Evolutionary conservation across 2,113 vertebrate species (phyloP).

Genomic region (Phrynosoma platyrhinos): DNA sequence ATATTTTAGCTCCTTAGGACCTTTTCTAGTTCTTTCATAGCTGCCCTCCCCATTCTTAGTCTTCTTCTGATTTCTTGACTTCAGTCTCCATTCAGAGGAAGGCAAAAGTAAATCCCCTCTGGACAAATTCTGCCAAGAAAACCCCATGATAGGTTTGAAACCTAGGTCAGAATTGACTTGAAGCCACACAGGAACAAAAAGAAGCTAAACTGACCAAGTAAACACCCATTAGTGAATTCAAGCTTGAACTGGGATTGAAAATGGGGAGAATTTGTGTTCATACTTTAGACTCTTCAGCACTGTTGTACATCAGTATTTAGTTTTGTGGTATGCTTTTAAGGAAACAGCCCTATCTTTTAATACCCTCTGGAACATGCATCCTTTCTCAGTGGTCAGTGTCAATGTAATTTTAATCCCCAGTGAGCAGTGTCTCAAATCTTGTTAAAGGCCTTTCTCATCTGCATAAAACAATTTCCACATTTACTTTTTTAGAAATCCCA

Average conservation of each 20-base stretch:
- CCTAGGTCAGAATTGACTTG: not conserved
- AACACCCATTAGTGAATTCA: not conserved
- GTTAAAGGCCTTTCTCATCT: conserved; percentile 9
- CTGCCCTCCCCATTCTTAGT: too few species aligned
- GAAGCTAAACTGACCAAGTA: not conserved
- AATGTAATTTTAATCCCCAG: not conserved
- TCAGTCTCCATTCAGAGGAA: not conserved
- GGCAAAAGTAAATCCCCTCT: too few species aligned
- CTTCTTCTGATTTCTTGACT: too few species aligned
- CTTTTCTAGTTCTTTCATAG: too few species aligned
- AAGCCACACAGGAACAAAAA: too few species aligned
- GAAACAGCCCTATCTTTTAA: not conserved
- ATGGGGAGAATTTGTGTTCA: not conserved
- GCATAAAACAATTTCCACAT: conserved; percentile 8
- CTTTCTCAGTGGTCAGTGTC: not conserved
- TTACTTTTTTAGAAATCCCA: conserved; percentile 1
- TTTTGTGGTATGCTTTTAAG: conserved; percentile 17
- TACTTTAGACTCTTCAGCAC: not conserved
- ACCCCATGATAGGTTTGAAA: not conserved
- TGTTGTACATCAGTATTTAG: not conserved
- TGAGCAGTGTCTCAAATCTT: not conserved
- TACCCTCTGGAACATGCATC: not conserved
- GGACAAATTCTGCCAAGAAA: too few species aligned
- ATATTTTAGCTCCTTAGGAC: too few species aligned
- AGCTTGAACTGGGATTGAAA: not conserved